These are phyloP conservation scores for Speoplatyrhinus poulsoni DNA, from an alignment of 2,113 vertebrate species.

Conservation along the genomic window DNA sequence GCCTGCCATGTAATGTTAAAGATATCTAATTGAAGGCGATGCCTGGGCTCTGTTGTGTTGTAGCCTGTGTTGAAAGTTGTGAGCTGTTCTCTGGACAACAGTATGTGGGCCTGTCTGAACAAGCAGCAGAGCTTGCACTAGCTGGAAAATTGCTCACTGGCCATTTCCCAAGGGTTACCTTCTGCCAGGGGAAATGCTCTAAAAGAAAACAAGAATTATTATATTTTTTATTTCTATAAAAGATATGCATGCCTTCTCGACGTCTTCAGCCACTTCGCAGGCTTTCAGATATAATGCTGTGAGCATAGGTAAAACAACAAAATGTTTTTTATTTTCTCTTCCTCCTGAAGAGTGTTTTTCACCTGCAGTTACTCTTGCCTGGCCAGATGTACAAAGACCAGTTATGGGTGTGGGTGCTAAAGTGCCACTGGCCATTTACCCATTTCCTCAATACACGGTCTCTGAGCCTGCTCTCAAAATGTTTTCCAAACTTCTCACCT, in stretches of 20 bases:
- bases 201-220: background rate
- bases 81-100: conserved; percentile 5
- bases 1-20: background rate
- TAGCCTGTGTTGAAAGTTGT: background rate
- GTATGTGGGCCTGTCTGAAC: conserved; percentile 49
- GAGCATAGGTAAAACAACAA: conserved; percentile 16
- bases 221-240: conserved; percentile 8
- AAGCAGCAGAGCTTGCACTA: conserved; percentile 29
- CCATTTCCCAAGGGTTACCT: background rate
- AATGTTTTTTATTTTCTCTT: conserved; percentile 9
- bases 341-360: conserved; percentile 45
- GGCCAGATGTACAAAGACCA: conserved; percentile 63
- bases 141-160: no score
- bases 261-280: background rate
- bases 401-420: conserved; percentile 47
- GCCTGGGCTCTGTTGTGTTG: background rate
- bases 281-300: conserved; percentile 7
- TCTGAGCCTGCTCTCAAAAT: conserved; percentile 50
- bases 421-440: conserved; percentile 41
- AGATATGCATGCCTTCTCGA: background rate
- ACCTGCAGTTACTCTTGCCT: conserved; percentile 69
- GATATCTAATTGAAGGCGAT: background rate
- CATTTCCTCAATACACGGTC: conserved; percentile 34
- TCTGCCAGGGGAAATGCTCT: background rate
- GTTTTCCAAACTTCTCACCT: conserved; percentile 22